These are phyloP conservation scores for Kryptolebias ocellatus DNA, from an alignment of 2,797 vertebrate species.

Conservation along the genomic window DNA sequence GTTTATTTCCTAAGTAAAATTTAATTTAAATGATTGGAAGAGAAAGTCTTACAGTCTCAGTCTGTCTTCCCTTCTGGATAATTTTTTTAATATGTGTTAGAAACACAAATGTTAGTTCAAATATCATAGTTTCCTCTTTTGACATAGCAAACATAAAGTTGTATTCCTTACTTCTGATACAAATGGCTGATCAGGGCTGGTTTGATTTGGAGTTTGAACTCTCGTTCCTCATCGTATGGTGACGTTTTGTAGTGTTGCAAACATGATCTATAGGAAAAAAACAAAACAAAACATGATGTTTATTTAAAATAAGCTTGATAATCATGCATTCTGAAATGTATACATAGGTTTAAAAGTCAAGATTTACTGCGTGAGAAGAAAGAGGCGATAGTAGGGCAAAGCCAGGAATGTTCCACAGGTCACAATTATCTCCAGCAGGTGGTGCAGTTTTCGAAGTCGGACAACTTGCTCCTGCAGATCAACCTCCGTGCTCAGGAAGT, in stretches of 20 bases:
- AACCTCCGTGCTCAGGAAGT: constrained; percentile 87
- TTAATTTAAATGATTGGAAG: no score
- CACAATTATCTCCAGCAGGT: constrained; percentile 91
- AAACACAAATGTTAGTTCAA: no score
- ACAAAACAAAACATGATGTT: background rate
- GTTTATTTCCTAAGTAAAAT: no score
- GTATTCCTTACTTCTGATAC: constrained; percentile 86
- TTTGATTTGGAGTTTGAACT: constrained; percentile 90
- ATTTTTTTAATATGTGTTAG: no score
- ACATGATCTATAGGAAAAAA: constrained; percentile 82
- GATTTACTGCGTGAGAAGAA: constrained; percentile 91
- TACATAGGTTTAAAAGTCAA: background rate
- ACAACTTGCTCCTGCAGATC: constrained; percentile 90
- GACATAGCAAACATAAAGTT: background rate
- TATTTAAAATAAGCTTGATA: background rate
- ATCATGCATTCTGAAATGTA: background rate
- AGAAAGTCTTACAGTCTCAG: no score
- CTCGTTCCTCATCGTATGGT: constrained; percentile 87
- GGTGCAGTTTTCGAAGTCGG: constrained; percentile 92
- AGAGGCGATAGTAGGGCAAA: constrained; percentile 90
- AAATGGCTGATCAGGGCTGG: constrained; percentile 87
- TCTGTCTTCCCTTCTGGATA: no score
- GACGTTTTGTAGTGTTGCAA: constrained; percentile 91
- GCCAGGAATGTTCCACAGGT: constrained; percentile 89
- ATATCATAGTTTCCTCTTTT: background rate